Evolutionary conservation across 92 coral and sea anemone species (phyloP).

Genomic region (Palythoa grandis): DNA sequence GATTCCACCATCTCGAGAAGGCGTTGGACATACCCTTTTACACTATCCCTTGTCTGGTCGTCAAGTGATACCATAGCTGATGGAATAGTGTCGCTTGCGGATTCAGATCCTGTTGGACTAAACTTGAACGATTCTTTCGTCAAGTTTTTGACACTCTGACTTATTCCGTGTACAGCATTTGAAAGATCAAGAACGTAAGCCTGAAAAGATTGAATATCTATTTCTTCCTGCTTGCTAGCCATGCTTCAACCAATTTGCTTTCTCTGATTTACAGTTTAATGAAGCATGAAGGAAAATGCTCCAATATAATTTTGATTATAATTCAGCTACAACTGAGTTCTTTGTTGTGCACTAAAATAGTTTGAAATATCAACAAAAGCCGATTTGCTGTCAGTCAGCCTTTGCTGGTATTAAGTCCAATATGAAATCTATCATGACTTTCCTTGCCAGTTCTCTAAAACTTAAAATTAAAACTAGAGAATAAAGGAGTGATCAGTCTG

Average conservation of each 20-base stretch:
- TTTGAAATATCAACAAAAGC: too few relatives aligned
- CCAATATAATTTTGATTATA: too few relatives aligned
- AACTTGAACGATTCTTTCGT: constrained; percentile 14
- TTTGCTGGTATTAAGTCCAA: too few relatives aligned
- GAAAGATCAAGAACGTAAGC: constrained; percentile 12
- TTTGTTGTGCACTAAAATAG: too few relatives aligned
- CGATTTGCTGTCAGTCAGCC: too few relatives aligned
- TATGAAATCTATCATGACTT: too few relatives aligned
- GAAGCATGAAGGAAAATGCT: too few relatives aligned
- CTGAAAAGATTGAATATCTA: constrained; percentile 16
- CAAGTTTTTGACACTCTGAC: neutral
- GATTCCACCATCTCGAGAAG: constrained; percentile 15
- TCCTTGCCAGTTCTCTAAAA: too few relatives aligned
- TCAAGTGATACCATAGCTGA: constrained; percentile 5
- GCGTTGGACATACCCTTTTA: neutral
- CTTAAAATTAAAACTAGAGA: too few relatives aligned
- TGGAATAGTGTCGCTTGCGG: constrained; percentile 2
- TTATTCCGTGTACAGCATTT: constrained; percentile 19
- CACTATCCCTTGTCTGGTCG: constrained; percentile 6
- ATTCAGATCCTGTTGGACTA: constrained; percentile 1
- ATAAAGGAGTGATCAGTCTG: too few relatives aligned
- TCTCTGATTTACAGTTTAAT: too few relatives aligned
- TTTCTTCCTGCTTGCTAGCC: neutral
- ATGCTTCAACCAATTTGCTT: neutral
- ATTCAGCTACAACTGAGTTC: too few relatives aligned